Conservation (phyloP, 2,113 vertebrate species). For the Addax nasomaculatus region DNA sequence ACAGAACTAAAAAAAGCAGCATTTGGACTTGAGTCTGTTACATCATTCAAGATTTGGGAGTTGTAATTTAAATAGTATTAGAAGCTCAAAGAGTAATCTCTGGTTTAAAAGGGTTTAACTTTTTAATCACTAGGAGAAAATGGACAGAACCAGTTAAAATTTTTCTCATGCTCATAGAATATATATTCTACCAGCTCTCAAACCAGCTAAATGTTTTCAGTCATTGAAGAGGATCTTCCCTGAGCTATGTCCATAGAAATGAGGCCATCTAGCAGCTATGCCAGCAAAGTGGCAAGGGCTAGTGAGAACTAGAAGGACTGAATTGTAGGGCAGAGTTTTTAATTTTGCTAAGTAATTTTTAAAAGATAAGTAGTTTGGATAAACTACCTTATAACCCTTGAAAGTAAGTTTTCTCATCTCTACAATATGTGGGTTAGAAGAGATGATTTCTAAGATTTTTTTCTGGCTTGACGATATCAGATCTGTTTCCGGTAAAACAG, state of each 20-base stretch:
- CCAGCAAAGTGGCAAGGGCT: background rate
- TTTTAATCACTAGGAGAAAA: conserved; percentile 35
- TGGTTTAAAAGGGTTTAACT: conserved; percentile 52
- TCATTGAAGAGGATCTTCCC: background rate
- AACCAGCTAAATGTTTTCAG: background rate
- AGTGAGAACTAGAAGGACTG: background rate
- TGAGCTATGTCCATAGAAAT: background rate
- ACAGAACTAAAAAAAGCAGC: background rate
- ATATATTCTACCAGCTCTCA: background rate
- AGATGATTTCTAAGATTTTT: background rate
- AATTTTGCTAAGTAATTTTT: background rate
- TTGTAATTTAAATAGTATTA: conserved; percentile 68
- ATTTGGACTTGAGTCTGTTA: background rate
- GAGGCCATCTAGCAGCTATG: background rate
- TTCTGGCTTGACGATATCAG: background rate
- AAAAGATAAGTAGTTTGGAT: background rate
- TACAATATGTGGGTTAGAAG: background rate
- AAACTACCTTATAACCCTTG: background rate
- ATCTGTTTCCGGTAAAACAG: background rate
- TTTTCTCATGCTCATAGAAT: background rate
- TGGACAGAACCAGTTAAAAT: background rate
- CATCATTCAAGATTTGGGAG: conserved; percentile 33
- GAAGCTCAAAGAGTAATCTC: conserved; percentile 43
- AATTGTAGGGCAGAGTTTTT: background rate
- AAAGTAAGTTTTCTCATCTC: background rate